Conservation (phyloP, 2,113 vertebrate species). For the Gila orcuttii region DNA sequence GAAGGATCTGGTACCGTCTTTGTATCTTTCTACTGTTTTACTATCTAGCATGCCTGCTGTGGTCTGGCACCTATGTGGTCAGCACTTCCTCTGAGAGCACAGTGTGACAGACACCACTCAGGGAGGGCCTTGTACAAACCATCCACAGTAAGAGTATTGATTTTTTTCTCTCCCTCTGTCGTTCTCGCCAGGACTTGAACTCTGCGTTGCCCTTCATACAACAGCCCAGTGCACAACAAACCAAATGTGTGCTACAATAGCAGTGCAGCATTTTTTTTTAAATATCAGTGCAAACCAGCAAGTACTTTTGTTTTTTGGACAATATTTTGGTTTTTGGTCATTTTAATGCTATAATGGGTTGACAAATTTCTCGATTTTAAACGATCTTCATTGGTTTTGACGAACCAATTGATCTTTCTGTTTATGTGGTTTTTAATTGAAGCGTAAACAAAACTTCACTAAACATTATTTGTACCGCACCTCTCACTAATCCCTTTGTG, state of each 20-base stretch:
- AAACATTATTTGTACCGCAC: too few species aligned
- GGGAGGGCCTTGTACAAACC: conserved; percentile 71
- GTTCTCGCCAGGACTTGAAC: conserved; percentile 17
- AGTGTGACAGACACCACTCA: conserved; percentile 71
- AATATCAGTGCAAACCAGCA: not conserved
- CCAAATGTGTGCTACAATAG: not conserved
- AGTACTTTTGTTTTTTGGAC: not conserved
- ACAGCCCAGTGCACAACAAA: not conserved
- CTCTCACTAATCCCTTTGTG: too few species aligned
- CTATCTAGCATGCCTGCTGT: conserved; percentile 55
- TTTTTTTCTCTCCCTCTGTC: conserved; percentile 63
- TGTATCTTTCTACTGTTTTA: not conserved
- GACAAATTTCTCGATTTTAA: not conserved
- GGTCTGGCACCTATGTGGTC: conserved; percentile 71
- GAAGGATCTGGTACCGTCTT: conserved; percentile 58
- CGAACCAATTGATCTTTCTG: not conserved
- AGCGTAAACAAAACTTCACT: too few species aligned
- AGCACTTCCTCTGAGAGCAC: conserved; percentile 68
- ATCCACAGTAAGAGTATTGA: conserved; percentile 74
- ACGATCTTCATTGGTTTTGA: not conserved
- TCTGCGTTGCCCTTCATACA: conserved; percentile 14
- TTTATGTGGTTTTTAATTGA: too few species aligned
- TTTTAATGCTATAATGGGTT: not conserved
- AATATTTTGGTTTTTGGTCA: not conserved
- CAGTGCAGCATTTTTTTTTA: not conserved